phyloP scores from a whole-genome alignment of 1,140 invertebrate genomes.

The Saxidomus purpurata region DNA sequence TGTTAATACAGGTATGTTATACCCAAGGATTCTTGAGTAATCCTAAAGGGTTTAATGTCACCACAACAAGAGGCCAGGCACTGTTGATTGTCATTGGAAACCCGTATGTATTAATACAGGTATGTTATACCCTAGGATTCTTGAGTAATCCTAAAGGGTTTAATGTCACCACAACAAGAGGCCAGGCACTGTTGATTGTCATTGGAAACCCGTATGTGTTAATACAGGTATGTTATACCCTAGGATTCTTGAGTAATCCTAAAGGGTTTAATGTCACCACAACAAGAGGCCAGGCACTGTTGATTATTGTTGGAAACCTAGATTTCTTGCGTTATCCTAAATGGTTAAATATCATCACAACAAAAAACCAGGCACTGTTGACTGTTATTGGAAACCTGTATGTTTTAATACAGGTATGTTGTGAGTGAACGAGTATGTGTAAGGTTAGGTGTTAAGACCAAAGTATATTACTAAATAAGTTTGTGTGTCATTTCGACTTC shows the following conservation, averaged over 20 bases:
- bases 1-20: slow-evolving; percentile 87
- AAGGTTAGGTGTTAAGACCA: no score
- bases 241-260: slow-evolving; percentile 86
- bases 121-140: slow-evolving; percentile 84
- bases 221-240: slow-evolving; percentile 76
- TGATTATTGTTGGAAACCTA: slow-evolving; percentile 93
- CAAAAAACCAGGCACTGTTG: slow-evolving; percentile 92
- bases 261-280: slow-evolving; percentile 93
- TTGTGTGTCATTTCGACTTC: neutral
- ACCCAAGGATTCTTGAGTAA: slow-evolving; percentile 86
- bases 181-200: slow-evolving; percentile 92
- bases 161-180: slow-evolving; percentile 95
- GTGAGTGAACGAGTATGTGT: no score
- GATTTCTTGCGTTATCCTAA: slow-evolving; percentile 86
- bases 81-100: slow-evolving; percentile 94
- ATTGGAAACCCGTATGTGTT: slow-evolving; percentile 94
- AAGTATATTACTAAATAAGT: neutral
- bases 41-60: slow-evolving; percentile 91
- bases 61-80: slow-evolving; percentile 93
- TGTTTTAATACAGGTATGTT: no score
- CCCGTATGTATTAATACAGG: slow-evolving; percentile 90
- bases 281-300: slow-evolving; percentile 92
- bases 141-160: slow-evolving; percentile 87
- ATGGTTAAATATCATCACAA: slow-evolving; percentile 94
- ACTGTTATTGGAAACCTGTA: slow-evolving; percentile 94